A percentile compares a stretch with the other conserved stretches of the same genome.
phyloP scores from a whole-genome alignment of 2,888 invertebrate species.

The Branchellion lobata region DNA sequence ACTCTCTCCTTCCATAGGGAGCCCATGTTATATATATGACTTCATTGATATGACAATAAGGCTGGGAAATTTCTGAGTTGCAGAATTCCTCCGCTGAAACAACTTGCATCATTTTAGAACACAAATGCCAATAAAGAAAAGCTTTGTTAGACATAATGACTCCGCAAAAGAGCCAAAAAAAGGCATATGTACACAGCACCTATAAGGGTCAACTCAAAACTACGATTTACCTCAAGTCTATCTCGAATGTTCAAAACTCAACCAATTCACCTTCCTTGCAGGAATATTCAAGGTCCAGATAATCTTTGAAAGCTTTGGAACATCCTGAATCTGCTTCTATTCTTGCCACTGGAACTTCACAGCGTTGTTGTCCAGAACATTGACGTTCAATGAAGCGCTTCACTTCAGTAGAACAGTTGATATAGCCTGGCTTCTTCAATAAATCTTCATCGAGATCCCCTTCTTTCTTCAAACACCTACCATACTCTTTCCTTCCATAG shows the following conservation, averaged over 20 bases:
- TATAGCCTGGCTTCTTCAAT: no score
- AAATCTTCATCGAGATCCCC: no score
- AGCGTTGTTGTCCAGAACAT: constrained; percentile 15
- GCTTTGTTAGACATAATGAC: no score
- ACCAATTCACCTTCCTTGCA: constrained; percentile 17
- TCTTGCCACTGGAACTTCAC: constrained; percentile 15
- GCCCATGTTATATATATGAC: constrained; percentile 27
- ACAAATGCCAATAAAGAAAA: no score
- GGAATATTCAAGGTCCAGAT: background rate
- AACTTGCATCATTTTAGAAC: background rate
- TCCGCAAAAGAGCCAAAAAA: background rate
- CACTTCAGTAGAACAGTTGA: constrained; percentile 6
- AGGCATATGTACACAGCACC: no score
- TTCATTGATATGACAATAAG: constrained; percentile 13
- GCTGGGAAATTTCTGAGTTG: constrained; percentile 28
- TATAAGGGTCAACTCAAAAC: background rate
- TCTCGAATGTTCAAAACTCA: background rate
- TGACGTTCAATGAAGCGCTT: constrained; percentile 1
- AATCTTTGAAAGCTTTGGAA: constrained; percentile 15
- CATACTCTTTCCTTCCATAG: no score
- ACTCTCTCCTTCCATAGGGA: constrained; percentile 12
- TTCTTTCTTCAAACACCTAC: no score
- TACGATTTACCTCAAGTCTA: no score
- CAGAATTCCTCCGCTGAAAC: constrained; percentile 20
- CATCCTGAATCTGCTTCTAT: constrained; percentile 5